phyloP scores from a whole-genome alignment of 2,888 invertebrate genomes.

The Priocnemis perturbator region DNA sequence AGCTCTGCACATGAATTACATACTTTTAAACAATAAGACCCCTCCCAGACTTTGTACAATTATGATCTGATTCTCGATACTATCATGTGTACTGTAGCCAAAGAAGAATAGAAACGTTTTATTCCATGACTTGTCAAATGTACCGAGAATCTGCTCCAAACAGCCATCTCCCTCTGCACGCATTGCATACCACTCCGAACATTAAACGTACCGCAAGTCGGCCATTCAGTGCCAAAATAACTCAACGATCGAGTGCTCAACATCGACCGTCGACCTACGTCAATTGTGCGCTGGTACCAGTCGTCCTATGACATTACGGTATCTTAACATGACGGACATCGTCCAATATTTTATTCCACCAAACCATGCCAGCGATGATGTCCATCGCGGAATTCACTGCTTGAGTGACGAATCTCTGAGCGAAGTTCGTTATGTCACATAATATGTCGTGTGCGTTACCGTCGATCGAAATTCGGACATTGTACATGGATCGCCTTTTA shows the following conservation, averaged over 20 bases:
- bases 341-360: constrained; percentile 7
- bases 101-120: too few species aligned
- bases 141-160: constrained; percentile 61
- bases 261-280: not conserved
- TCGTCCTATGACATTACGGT: constrained; percentile 23
- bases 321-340: not conserved
- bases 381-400: constrained; percentile 28
- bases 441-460: constrained; percentile 14
- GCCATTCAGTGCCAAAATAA: constrained; percentile 45
- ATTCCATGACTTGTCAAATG: not conserved
- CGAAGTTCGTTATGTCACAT: constrained; percentile 16
- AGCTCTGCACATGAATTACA: too few species aligned
- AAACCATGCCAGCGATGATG: constrained; percentile 43
- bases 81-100: too few species aligned
- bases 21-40: too few species aligned
- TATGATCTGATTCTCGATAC: too few species aligned
- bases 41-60: too few species aligned
- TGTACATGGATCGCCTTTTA: constrained; percentile 13
- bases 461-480: not conserved
- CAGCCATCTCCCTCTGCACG: constrained; percentile 55
- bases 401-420: constrained; percentile 38
- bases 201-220: constrained; percentile 44
- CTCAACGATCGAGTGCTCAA: constrained; percentile 23
- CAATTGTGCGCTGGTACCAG: not conserved
- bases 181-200: constrained; percentile 34